Percentiles rank a stretch among this genome's conserved stretches.
These are phyloP conservation scores for Eptatretus atami DNA, from an alignment of 2,797 vertebrate genomes.

Conservation along the genomic window DNA sequence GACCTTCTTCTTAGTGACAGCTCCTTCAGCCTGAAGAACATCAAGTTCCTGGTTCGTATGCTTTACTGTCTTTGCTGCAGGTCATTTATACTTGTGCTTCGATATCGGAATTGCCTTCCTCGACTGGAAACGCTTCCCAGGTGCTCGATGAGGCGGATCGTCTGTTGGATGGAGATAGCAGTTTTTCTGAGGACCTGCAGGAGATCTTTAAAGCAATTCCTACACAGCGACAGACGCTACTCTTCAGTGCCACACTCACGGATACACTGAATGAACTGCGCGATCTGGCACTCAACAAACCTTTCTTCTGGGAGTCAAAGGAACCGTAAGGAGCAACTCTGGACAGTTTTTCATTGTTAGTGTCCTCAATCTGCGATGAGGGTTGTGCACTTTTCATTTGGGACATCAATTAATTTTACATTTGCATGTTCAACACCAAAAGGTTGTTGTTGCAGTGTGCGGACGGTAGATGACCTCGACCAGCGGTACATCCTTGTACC, in stretches of 20 bases:
- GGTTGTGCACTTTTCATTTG: too few relatives aligned
- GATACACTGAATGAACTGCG: slow-evolving; percentile 42
- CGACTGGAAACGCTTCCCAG: slow-evolving; percentile 13
- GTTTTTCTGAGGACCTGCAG: slow-evolving; percentile 64
- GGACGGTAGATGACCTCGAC: slow-evolving; percentile 51
- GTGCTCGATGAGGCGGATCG: slow-evolving; percentile 74
- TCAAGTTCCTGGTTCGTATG: slow-evolving; percentile 35
- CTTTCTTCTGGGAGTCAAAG: slow-evolving; percentile 65
- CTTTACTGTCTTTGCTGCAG: too few relatives aligned
- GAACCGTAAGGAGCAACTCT: slow-evolving; percentile 24
- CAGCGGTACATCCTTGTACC: slow-evolving; percentile 63
- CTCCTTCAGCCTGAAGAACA: slow-evolving; percentile 40
- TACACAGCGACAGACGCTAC: slow-evolving; percentile 33
- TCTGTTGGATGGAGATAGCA: slow-evolving; percentile 50
- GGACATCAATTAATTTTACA: too few relatives aligned
- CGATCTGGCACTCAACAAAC: slow-evolving; percentile 39
- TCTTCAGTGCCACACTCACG: slow-evolving; percentile 74
- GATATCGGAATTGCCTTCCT: too few relatives aligned
- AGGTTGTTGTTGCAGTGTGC: slow-evolving; percentile 17
- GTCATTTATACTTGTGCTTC: too few relatives aligned
- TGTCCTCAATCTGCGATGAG: too few relatives aligned
- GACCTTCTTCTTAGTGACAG: slow-evolving; percentile 62
- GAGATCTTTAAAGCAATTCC: slow-evolving; percentile 33
- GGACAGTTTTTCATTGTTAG: too few relatives aligned
- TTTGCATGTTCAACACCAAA: too few relatives aligned